Percentiles rank a stretch among this genome's conserved stretches.
Conservation (phyloP, 2,888 invertebrate species). For the Cosmia pyralina region DNA sequence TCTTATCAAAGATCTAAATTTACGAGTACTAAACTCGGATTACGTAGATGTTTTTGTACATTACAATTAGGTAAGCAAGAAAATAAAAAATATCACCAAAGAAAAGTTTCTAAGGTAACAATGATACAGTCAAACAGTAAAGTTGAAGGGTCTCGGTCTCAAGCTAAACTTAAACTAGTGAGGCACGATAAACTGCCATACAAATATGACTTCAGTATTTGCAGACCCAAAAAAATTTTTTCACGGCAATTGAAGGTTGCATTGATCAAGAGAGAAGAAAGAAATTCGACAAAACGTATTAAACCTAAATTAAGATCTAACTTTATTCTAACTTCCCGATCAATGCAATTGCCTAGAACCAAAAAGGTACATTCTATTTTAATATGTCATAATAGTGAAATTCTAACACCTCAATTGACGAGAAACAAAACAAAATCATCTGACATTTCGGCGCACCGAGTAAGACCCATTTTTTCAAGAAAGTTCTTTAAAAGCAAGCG, state of each 20-base stretch:
- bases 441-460: not conserved
- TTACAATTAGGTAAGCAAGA: conserved; percentile 65
- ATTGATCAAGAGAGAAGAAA: conserved; percentile 16
- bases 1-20: conserved; percentile 52
- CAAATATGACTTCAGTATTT: conserved; percentile 11
- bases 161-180: not conserved
- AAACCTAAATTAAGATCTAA: conserved; percentile 10
- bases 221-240: not conserved
- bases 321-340: conserved; percentile 14
- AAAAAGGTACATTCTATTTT: conserved; percentile 67
- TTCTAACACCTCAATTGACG: conserved; percentile 13
- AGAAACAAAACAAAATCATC: conserved; percentile 15
- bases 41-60: conserved; percentile 73
- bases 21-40: conserved; percentile 56
- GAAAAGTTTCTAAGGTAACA: conserved; percentile 48
- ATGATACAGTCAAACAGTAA: conserved; percentile 3
- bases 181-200: not conserved
- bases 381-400: conserved; percentile 44
- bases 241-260: not conserved
- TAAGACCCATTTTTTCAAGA: conserved; percentile 2
- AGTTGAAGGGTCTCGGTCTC: not conserved
- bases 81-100: conserved; percentile 36
- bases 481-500: not conserved
- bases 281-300: conserved; percentile 12
- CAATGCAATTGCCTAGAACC: conserved; percentile 51